Evolutionary conservation across 2,888 invertebrate genomes (phyloP).

Genomic region (Callinectes sapidus): DNA sequence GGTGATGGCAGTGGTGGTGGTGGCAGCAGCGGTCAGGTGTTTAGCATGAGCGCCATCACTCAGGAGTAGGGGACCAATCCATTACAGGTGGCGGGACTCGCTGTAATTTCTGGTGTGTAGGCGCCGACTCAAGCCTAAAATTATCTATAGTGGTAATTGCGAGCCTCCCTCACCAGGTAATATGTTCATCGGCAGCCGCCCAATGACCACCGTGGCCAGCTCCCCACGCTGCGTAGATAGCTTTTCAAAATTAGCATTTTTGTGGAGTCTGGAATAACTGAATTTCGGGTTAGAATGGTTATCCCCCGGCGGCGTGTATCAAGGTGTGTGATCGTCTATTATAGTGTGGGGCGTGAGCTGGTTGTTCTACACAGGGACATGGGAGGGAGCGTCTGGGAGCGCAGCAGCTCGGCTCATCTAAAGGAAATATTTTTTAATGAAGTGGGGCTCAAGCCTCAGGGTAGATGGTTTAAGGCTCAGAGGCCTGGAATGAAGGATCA

Average conservation of each 20-base stretch:
- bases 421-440: neutral
- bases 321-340: neutral
- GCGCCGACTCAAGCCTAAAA: constrained; percentile 41
- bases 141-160: constrained; percentile 5
- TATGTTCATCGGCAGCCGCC: neutral
- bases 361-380: neutral
- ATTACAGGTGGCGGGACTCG: neutral
- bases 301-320: neutral
- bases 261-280: constrained; percentile 16
- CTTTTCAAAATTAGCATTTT: neutral
- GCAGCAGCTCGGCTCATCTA: neutral
- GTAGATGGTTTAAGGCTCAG: too few relatives aligned
- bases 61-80: constrained; percentile 14
- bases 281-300: neutral
- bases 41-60: constrained; percentile 42
- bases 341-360: neutral
- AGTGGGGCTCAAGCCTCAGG: neutral
- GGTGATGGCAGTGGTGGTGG: neutral
- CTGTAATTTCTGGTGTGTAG: constrained; percentile 42
- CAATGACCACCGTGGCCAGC: neutral
- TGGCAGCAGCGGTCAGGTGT: neutral
- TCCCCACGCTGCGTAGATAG: neutral
- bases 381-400: neutral
- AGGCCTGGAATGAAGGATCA: too few relatives aligned
- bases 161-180: neutral